phyloP scores from a whole-genome alignment of 2,888 invertebrate genomes.

The Lepidonotus clava region DNA sequence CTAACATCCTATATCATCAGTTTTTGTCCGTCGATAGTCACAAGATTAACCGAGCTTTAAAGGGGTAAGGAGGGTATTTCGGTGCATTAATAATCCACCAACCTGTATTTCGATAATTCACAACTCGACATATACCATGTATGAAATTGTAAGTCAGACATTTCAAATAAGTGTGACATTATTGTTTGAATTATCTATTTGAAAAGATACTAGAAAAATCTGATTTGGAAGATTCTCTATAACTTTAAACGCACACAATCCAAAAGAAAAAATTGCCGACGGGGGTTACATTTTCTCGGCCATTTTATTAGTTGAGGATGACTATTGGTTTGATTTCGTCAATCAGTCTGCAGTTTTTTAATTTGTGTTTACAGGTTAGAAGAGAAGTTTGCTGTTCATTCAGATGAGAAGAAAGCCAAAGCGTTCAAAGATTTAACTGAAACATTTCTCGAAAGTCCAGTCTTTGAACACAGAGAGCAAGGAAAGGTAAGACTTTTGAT shows the following conservation, averaged over 20 bases:
- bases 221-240: too few relatives aligned
- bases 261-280: neutral
- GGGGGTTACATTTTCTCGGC: neutral
- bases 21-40: constrained; percentile 77
- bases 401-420: constrained; percentile 71
- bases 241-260: too few relatives aligned
- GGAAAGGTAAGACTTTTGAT: constrained; percentile 68
- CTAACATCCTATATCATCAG: constrained; percentile 76
- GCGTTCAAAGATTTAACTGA: constrained; percentile 67
- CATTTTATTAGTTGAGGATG: too few relatives aligned
- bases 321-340: too few relatives aligned
- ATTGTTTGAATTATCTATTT: neutral
- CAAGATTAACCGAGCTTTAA: constrained; percentile 71
- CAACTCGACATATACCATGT: too few relatives aligned
- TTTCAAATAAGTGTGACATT: too few relatives aligned
- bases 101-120: neutral
- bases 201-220: neutral
- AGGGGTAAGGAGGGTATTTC: constrained; percentile 69
- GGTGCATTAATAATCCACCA: neutral
- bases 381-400: constrained; percentile 76
- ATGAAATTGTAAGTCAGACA: too few relatives aligned
- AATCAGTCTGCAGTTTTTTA: too few relatives aligned
- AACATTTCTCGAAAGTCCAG: constrained; percentile 70
- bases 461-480: constrained; percentile 68
- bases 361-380: constrained; percentile 69